Evolutionary conservation across 2,113 vertebrate species (phyloP), one percentile per base, ranked within the genome.

Genomic region (Indri indri): DNA sequence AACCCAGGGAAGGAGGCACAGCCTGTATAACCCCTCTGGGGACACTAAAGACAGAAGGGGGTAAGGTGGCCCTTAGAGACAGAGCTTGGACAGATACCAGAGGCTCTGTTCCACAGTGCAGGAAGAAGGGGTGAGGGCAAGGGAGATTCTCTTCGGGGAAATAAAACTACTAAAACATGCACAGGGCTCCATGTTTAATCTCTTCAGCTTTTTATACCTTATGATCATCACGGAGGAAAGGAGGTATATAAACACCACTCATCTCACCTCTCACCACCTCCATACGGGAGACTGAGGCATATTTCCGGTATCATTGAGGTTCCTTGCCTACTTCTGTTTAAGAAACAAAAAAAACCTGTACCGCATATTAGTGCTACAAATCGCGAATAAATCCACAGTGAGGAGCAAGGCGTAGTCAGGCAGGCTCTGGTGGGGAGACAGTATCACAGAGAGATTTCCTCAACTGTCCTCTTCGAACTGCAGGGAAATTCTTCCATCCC

Each of bases 131-230:
- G 86, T 12, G 16, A 82, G 84, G 65, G 87, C 20, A 57, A 13
- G 73, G 81, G n/a, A 82, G 59, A 45, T 2, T 50, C 90, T 94
- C 65, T 57, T 2, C 34, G 93, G 71, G 90, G 63, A 96, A 98
- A 98, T 97, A 98, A 98, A 98, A 90, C 91, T 59, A 89, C 90
- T 93, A 59, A 93, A 94, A 77, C 93, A 68, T 45, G 80, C 84
- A 50, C 68, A 96, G 97, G 89, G 87, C 91, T 98, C 95, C 68
- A 10, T 52, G 96, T 98, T 97, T 98, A 98, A 97, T 98, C 93
- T 94, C 96, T 91, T 63, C 25, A 97, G 91, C 84, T 93, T 94
- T 88, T 73, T 18, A 73, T 1, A 71, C 40, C 65, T 57, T 52
- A 27, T 7, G 52, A 61, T 32, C 52, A 45, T 68, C 80, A 82